Conservation (phyloP, 2,888 invertebrate species). For the Lobophora halterata region DNA sequence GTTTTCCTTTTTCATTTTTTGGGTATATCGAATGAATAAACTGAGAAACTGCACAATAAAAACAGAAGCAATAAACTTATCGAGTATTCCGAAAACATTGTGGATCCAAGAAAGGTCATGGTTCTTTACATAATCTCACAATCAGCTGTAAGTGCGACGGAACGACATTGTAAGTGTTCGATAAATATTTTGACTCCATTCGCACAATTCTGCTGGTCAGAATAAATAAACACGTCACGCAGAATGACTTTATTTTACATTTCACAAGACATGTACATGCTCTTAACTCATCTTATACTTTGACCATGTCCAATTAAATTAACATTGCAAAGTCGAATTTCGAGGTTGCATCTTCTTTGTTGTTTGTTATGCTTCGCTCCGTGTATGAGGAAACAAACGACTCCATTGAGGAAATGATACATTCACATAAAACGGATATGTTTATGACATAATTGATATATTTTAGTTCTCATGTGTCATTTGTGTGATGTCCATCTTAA, state of each 20-base stretch:
- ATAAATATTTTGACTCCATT: conserved; percentile 57
- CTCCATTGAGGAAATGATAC: conserved; percentile 23
- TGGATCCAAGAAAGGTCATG: conserved; percentile 42
- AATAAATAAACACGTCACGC: conserved; percentile 22
- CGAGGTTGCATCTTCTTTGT: conserved; percentile 25
- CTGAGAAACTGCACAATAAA: conserved; percentile 20
- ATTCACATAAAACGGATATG: conserved; percentile 23
- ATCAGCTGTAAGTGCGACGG: conserved; percentile 37
- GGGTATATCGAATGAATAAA: too few relatives aligned
- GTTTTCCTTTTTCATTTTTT: too few relatives aligned
- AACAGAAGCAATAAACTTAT: conserved; percentile 20
- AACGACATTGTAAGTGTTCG: conserved; percentile 39
- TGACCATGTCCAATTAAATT: conserved; percentile 26
- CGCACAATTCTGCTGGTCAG: conserved; percentile 42
- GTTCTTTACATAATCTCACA: conserved; percentile 41
- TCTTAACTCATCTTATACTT: conserved; percentile 15
- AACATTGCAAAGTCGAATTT: conserved; percentile 16
- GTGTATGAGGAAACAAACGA: conserved; percentile 22
- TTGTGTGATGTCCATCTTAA: too few relatives aligned
- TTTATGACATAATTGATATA: conserved; percentile 23
- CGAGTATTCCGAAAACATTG: conserved; percentile 23
- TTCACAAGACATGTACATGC: conserved; percentile 9
- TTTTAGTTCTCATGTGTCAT: too few relatives aligned
- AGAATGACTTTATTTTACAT: conserved; percentile 23
- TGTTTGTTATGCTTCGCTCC: too few relatives aligned